A percentile compares a stretch with the other conserved stretches of the same genome.
phyloP scores from a whole-genome alignment of 2,113 vertebrate species.

The Octodon degus region DNA sequence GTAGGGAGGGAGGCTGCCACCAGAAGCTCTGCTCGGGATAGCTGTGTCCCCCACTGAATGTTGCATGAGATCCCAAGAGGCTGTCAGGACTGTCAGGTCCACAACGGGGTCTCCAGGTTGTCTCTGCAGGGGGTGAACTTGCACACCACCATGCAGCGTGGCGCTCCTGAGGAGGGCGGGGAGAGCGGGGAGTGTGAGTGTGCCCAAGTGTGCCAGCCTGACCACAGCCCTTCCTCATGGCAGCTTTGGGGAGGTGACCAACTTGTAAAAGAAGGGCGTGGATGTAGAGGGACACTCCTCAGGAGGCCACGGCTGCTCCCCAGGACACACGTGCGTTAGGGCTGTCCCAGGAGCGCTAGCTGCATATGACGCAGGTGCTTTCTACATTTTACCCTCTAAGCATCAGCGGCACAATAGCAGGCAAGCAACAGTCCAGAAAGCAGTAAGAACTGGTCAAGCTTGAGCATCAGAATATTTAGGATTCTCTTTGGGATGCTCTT shows the following conservation, averaged over 20 bases:
- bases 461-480: not conserved
- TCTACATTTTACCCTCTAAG: not conserved
- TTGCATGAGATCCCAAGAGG: not conserved
- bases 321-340: not conserved
- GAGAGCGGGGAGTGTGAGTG: no score
- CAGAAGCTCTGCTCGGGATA: constrained; percentile 40
- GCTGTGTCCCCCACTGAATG: constrained; percentile 9
- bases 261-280: not conserved
- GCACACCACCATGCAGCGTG: rapidly evolving
- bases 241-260: not conserved
- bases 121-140: not conserved
- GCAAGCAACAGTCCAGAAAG: not conserved
- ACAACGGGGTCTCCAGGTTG: not conserved
- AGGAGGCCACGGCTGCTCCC: not conserved
- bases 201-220: rapidly evolving
- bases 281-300: not conserved
- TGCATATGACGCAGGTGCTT: not conserved
- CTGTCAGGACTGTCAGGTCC: rapidly evolving
- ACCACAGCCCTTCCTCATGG: not conserved
- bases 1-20: not conserved
- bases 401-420: not conserved
- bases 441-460: not conserved
- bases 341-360: not conserved
- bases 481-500: not conserved
- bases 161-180: not conserved